Evolutionary conservation across 2,888 invertebrate genomes (phyloP), one percentile per base, ranked within the genome.

Genomic region (Agrotis ipsilon): DNA sequence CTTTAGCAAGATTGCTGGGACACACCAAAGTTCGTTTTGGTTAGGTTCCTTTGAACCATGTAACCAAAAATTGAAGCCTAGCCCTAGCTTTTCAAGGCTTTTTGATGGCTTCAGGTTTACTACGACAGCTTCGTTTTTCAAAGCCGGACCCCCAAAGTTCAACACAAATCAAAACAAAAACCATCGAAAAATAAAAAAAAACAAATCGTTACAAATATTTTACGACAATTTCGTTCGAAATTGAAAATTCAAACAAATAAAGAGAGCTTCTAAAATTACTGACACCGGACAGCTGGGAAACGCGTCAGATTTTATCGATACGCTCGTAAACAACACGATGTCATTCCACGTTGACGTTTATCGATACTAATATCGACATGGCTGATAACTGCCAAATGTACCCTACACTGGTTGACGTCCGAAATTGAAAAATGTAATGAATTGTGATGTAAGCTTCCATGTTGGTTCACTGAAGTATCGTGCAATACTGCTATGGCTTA

Each of bases 301-400:
- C 49, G 52, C 54, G 78, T 78, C 82, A 81, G 71, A 78, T 81
- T 81, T 84, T 78, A 82, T 78, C 78, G 64, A 76, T 64, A 63
- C 16, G 19, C 63, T 72, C 68, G 76, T 82, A 78, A 75, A 81
- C 75, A 76, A 74, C 54, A 46, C 65, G 32, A 65, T 82, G 83
- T 77, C 81, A 69, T 67, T 70, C 48, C 55, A 70, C 63, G 66
- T 80, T 55, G 68, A 82, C 57, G 39, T 80, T 81, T 75, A 81
- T 82, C 83, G 75, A 67, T 67, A 80, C 66, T 80, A 68, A 74
- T 68, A 81, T 65, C 66, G 71, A 80, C 58, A 60, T 45, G 27
- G 55, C 45, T 59, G 67, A 74, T 74, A 62, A 48, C 68, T 69
- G 58, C 16, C 51, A 72, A 65, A 66, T 55, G 61, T 74, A 52